phyloP scores from a whole-genome alignment of 2,113 vertebrate genomes.

The Chrysochloris asiatica region DNA sequence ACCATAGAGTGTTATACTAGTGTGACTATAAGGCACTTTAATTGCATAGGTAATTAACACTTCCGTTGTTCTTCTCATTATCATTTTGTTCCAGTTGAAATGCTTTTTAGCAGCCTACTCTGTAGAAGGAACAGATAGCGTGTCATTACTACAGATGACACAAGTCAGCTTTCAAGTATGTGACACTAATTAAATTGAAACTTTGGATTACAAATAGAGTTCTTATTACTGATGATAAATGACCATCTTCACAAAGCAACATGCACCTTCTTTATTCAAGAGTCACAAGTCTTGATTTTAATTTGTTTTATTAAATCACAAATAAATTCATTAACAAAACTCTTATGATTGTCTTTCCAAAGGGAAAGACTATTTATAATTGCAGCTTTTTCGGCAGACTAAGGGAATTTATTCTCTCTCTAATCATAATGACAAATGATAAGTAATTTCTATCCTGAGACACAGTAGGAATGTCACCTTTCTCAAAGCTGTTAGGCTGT shows the following conservation, averaged over 20 bases:
- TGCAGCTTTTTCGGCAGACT: conserved; percentile 56
- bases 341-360: conserved; percentile 60
- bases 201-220: conserved; percentile 79
- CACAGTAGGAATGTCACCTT: background rate
- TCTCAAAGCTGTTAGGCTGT: background rate
- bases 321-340: conserved; percentile 77
- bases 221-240: conserved; percentile 82
- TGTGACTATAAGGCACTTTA: conserved; percentile 63
- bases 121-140: conserved; percentile 38
- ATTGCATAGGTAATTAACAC: conserved; percentile 82
- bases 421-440: conserved; percentile 56
- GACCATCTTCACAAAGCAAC: conserved; percentile 74
- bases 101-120: conserved; percentile 72
- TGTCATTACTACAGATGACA: conserved; percentile 76
- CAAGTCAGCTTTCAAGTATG: conserved; percentile 74
- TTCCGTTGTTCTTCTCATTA: conserved; percentile 76
- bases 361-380: conserved; percentile 73
- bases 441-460: background rate
- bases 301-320: conserved; percentile 81
- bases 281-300: conserved; percentile 74
- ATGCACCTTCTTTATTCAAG: conserved; percentile 79
- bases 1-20: conserved; percentile 50
- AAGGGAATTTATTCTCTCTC: background rate
- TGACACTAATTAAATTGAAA: conserved; percentile 84
- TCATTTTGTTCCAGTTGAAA: conserved; percentile 77